Evolutionary conservation across 2,797 vertebrate genomes (phyloP), one percentile per base, ranked within the genome.

Genomic region (Coilia nasus): DNA sequence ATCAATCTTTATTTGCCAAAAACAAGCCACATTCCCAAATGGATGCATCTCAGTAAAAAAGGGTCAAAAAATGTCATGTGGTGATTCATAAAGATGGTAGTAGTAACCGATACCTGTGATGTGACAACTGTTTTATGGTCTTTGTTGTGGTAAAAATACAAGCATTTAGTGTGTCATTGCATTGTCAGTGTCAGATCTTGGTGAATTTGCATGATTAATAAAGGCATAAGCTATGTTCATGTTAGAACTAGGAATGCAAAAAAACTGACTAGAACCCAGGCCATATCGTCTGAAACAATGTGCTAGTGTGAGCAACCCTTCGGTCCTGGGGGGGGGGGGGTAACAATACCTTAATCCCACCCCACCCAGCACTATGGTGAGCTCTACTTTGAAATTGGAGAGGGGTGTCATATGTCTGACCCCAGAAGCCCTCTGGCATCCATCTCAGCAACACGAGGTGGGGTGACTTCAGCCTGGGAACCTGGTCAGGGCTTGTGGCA

Each of bases 321-420:
- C 90, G 87, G 87, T 84, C 85, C 86, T 87, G 88, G 23, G 7
- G 31, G 87, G 88, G 23, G 19, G 15, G 71, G 62, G 19, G 23
- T 54, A 41, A 54, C 44, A 5, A 71, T 31, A 83, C 31, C 31
- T 62, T 60, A 81, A 75, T 59, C 71, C 75, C 19, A 46, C 83
- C 54, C 50, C 75, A 25, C 71, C 54, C 71, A 80, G 54, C 56
- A 28, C 23, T 75, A 44, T 81, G 83, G 47, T 81, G 50, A 78
- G 71, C 71, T 44, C 4, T 31, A n/a, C 71, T 78, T 78, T 78
- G 71, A 78, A 78, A 78, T 78, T 21, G 71, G 31, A 78, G 71
- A 78, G 35, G 17, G 17, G 71, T 19, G 31, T 78, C 71, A 19
- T 78, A 78, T 78, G 31, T 44, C 71, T 71, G 35, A 19, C 71